phyloP scores from a whole-genome alignment of 37 sponge, comb jelly and placozoan genomes.

The Spongia lamella region DNA sequence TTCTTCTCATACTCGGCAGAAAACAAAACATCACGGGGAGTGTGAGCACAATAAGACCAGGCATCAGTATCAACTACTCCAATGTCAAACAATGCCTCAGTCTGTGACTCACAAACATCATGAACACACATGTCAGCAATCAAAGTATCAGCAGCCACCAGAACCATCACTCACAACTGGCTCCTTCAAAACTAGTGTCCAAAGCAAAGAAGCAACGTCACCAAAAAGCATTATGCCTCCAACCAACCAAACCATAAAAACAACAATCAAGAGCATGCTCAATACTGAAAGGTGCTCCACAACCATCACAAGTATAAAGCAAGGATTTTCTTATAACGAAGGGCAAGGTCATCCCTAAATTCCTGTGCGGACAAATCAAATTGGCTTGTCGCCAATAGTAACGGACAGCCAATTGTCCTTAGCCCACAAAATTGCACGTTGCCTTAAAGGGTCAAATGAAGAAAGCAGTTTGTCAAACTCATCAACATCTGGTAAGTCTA shows the following conservation, averaged over 20 bases:
- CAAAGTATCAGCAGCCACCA: conserved; percentile 3
- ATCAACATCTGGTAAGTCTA: too few species aligned
- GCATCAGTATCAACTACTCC: conserved; percentile 58
- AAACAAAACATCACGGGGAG: conserved; percentile 5
- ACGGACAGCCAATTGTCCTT: too few species aligned
- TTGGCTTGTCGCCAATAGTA: conserved; percentile 15
- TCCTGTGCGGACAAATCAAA: conserved; percentile 38
- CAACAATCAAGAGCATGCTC: conserved; percentile 45
- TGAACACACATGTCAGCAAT: conserved; percentile 35
- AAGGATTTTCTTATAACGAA: conserved; percentile 17
- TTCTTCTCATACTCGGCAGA: conserved; percentile 44
- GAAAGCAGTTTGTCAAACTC: too few species aligned
- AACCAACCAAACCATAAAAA: conserved; percentile 31
- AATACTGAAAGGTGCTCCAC: conserved; percentile 31
- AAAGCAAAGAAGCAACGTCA: conserved; percentile 39
- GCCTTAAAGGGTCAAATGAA: too few species aligned
- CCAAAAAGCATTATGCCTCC: conserved; percentile 37
- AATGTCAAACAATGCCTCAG: conserved; percentile 57
- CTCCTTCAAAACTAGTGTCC: conserved; percentile 27
- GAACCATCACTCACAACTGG: conserved; percentile 31
- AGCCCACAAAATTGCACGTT: too few species aligned
- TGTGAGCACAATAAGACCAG: not conserved
- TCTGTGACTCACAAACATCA: conserved; percentile 43
- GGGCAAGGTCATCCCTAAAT: conserved; percentile 38
- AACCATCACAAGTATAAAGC: conserved; percentile 38